phyloP scores from a whole-genome alignment of 2,113 vertebrate species.

The Smithornis capensis region DNA sequence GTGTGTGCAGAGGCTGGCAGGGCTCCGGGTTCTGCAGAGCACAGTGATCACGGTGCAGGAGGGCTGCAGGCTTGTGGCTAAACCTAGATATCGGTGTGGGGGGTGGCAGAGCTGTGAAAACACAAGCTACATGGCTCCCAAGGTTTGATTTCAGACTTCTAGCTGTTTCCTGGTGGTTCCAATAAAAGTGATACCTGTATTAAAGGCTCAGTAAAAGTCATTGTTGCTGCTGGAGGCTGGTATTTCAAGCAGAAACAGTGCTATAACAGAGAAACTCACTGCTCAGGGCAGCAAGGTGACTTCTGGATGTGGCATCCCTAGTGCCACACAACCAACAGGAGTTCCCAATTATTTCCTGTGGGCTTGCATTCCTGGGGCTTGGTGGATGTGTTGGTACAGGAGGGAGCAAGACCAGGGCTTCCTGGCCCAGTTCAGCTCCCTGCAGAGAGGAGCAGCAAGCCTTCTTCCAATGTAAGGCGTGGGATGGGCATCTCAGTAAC shows the following conservation, averaged over 20 bases:
- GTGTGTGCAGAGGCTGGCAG: neutral
- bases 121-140: neutral
- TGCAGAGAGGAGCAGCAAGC: neutral
- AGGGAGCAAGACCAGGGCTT: neutral
- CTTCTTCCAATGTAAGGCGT: neutral
- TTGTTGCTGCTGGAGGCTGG: neutral
- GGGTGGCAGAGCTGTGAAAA: neutral
- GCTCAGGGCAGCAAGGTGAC: neutral
- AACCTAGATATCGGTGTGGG: neutral
- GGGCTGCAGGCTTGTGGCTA: neutral
- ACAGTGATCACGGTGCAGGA: accelerated
- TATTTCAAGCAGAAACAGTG: neutral
- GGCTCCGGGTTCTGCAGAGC: neutral
- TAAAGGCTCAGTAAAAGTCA: neutral
- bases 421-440: neutral
- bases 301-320: neutral
- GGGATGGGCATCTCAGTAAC: neutral
- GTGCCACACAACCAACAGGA: neutral
- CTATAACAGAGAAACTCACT: neutral
- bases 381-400: neutral
- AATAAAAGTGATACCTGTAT: neutral
- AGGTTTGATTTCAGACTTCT: neutral
- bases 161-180: neutral
- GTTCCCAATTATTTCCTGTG: neutral
- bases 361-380: neutral